A percentile compares a stretch with the other conserved stretches of the same genome.
Evolutionary conservation across 2,888 invertebrate species (phyloP).

Genomic region (Pseudolycoriella hygida): DNA sequence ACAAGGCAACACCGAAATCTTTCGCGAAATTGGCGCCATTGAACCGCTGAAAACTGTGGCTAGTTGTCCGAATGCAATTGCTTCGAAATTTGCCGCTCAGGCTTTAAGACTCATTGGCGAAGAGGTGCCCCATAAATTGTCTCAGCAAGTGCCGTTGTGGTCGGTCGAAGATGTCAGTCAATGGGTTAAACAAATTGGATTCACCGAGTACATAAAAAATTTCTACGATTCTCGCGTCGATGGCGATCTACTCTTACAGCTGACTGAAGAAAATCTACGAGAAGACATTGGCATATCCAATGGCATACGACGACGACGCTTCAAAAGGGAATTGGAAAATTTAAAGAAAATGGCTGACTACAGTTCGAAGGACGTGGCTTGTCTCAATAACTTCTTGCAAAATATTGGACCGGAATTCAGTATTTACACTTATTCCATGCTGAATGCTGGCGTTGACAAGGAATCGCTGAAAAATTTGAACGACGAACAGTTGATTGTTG

Average conservation of each 20-base stretch:
- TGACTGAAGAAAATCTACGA: conserved; percentile 79
- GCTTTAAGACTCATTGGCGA: conserved; percentile 86
- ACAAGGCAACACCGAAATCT: conserved; percentile 79
- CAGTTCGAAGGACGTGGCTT: conserved; percentile 82
- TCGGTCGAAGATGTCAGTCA: conserved; percentile 90
- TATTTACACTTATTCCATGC: conserved; percentile 91
- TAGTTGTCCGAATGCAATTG: conserved; percentile 93
- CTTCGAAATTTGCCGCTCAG: conserved; percentile 91
- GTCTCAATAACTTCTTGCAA: conserved; percentile 70
- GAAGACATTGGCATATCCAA: conserved; percentile 87
- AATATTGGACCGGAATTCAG: conserved; percentile 76
- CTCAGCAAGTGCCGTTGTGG: conserved; percentile 97
- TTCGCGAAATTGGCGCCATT: conserved; percentile 86
- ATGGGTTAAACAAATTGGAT: conserved; percentile 98
- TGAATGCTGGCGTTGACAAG: conserved; percentile 88
- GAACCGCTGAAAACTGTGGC: conserved; percentile 91
- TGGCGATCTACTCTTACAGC: conserved; percentile 82
- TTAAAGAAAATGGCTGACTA: conserved; percentile 94
- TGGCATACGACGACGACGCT: conserved; percentile 82
- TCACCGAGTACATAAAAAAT: conserved; percentile 61
- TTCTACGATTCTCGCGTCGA: conserved; percentile 89
- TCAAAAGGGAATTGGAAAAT: conserved; percentile 80
- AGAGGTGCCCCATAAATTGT: conserved; percentile 91
- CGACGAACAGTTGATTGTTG: conserved; percentile 78
- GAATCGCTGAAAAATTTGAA: conserved; percentile 69